phyloP scores from a whole-genome alignment of 1,140 invertebrate genomes.

The Rhysida immarginata region DNA sequence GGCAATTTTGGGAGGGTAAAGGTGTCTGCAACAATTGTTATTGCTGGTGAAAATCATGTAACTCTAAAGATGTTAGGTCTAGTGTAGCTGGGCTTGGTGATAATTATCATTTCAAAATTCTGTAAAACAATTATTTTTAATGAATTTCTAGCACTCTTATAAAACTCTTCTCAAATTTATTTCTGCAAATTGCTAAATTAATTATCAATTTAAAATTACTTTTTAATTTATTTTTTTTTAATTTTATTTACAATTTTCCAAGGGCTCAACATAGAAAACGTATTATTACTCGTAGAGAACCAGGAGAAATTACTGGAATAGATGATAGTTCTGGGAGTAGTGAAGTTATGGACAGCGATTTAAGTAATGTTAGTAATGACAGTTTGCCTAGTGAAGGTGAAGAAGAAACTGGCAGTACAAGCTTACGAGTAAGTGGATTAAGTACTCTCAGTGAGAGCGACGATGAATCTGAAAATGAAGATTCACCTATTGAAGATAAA shows the following conservation, averaged over 20 bases:
- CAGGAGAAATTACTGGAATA: slow-evolving; percentile 20
- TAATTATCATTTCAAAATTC: too few relatives aligned
- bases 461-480: slow-evolving; percentile 32
- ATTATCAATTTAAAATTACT: too few relatives aligned
- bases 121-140: too few relatives aligned
- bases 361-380: slow-evolving; percentile 18
- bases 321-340: slow-evolving; percentile 21
- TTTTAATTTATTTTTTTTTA: too few relatives aligned
- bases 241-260: not conserved
- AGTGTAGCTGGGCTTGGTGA: too few relatives aligned
- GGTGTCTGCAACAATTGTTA: too few relatives aligned
- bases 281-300: not conserved
- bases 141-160: too few relatives aligned
- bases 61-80: too few relatives aligned
- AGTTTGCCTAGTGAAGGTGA: slow-evolving; percentile 13
- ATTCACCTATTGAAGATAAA: slow-evolving; percentile 27
- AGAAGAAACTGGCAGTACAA: not conserved
- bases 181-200: too few relatives aligned
- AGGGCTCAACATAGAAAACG: slow-evolving; percentile 13
- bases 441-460: slow-evolving; percentile 18
- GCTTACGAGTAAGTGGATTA: slow-evolving; percentile 9
- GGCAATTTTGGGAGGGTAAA: too few relatives aligned
- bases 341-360: slow-evolving; percentile 15
- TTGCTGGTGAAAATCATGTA: too few relatives aligned
- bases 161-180: too few relatives aligned